These are phyloP conservation scores for Sphaeridia pumilis DNA, from an alignment of 2,888 invertebrate genomes.

Conservation along the genomic window DNA sequence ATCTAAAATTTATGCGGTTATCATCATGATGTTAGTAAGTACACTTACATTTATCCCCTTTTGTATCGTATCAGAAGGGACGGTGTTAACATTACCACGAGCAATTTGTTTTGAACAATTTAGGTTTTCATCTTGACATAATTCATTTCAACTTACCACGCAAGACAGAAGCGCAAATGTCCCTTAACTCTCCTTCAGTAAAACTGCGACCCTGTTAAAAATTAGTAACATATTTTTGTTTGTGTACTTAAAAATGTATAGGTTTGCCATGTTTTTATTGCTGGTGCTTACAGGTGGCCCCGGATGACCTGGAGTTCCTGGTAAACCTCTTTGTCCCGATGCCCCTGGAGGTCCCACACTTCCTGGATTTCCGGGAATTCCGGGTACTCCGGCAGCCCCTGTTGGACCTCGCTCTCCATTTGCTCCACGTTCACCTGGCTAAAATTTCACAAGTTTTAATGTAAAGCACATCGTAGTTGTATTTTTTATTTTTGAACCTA, in stretches of 20 bases:
- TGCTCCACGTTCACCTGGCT: constrained; percentile 37
- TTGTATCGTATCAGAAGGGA: no score
- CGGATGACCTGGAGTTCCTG: constrained; percentile 47
- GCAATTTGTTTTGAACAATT: no score
- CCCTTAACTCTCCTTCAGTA: constrained; percentile 61
- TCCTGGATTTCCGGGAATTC: constrained; percentile 43
- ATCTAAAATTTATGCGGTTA: constrained; percentile 48
- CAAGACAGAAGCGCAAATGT: constrained; percentile 66
- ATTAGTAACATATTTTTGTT: constrained; percentile 9
- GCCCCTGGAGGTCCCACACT: constrained; percentile 41
- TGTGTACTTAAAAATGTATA: background rate
- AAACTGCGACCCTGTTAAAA: constrained; percentile 51
- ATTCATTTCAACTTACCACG: constrained; percentile 52
- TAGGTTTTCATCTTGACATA: no score
- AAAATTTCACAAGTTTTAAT: background rate
- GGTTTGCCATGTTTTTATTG: background rate
- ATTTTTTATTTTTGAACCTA: background rate
- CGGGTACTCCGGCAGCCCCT: constrained; percentile 39
- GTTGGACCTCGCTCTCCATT: constrained; percentile 43
- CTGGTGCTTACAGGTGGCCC: constrained; percentile 44
- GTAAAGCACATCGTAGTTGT: background rate
- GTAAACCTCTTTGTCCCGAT: constrained; percentile 38
- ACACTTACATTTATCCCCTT: no score
- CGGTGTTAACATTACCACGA: background rate
- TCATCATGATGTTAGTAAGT: background rate